Conservation (phyloP, 1,140 invertebrate species). For the Vollenhovia emeryi region DNA sequence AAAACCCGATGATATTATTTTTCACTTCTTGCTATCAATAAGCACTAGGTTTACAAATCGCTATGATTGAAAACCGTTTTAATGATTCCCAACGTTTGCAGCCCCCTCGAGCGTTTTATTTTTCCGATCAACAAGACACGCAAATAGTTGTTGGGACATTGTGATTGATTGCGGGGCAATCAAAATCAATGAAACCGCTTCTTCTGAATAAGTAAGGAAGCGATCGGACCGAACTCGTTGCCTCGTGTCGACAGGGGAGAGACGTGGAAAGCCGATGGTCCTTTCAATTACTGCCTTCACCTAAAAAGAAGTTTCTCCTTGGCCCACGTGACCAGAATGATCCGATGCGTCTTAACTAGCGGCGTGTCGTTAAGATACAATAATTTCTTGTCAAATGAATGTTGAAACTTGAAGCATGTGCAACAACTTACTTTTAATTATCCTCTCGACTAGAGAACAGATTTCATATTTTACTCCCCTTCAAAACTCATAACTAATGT, state of each 20-base stretch:
- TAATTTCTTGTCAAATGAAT: not conserved
- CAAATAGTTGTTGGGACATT: not conserved
- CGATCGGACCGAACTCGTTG: not conserved
- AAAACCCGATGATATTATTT: not conserved
- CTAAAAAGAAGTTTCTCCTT: slow-evolving; percentile 49
- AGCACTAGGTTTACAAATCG: not conserved
- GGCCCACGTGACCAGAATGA: slow-evolving; percentile 55
- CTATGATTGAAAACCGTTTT: not conserved
- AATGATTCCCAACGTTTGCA: not conserved
- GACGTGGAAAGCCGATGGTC: slow-evolving; percentile 19
- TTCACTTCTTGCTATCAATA: not conserved
- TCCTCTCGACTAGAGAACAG: not conserved
- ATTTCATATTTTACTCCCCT: not conserved
- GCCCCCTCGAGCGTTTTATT: not conserved
- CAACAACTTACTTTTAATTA: not conserved
- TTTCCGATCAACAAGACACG: not conserved
- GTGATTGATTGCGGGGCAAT: slow-evolving; percentile 41
- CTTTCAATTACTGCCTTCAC: slow-evolving; percentile 54
- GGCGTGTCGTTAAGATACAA: not conserved
- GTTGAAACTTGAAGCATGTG: not conserved
- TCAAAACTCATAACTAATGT: not conserved
- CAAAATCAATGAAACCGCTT: slow-evolving; percentile 44
- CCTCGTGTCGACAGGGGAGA: not conserved
- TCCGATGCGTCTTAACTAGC: not conserved
- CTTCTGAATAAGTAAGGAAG: slow-evolving; percentile 46